Evolutionary conservation across 2,113 vertebrate genomes (phyloP), one percentile per base, ranked within the genome.

Genomic region (Hyaena hyaena): DNA sequence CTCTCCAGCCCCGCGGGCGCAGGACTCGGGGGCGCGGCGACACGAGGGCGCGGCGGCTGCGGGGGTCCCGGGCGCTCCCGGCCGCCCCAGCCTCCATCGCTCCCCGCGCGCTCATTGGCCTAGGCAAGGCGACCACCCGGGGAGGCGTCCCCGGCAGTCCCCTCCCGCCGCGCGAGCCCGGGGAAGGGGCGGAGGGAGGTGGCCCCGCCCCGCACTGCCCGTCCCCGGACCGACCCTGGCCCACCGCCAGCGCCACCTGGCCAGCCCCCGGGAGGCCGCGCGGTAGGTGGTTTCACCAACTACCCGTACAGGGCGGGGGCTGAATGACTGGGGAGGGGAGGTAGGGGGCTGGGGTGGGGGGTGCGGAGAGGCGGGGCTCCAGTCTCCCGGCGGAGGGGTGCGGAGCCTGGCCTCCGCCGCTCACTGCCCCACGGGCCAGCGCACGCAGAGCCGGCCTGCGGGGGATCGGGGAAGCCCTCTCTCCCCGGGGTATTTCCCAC

Each of bases 41-140:
- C 65, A 35, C 79, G 4, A 63, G 79, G 79, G 76, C 45, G 92
- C 87, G n/a, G 83, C 88, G 45, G 89, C 82, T 19, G 79, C 71
- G 24, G 71, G 93, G 96, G 95, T 98, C 96, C 86, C 39, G 1
- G 61, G 76, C 65, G 11, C 91, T 89, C 89, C 85, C 0, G 2
- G 17, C 35, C 61, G 87, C 77, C 87, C 95, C 83, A 66, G 53
- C 79, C 68, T 90, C 58, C 88, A 97, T 95, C 98, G 90, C 66
- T 96, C 94, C 96, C 98, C 50, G 90, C 23, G 35, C 91, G 80
- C 96, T 97, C 95, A 83, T 98, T 98, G 98, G 98, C 98, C 98
- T 97, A 96, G 93, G 98, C 69, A 90, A 85, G 24, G 98, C 98
- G 86, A 96, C 98, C 94, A 85, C 98, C 94, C 77, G 39, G 73